Evolutionary conservation across 2,797 vertebrate genomes (phyloP).

Genomic region (Alosa sapidissima): DNA sequence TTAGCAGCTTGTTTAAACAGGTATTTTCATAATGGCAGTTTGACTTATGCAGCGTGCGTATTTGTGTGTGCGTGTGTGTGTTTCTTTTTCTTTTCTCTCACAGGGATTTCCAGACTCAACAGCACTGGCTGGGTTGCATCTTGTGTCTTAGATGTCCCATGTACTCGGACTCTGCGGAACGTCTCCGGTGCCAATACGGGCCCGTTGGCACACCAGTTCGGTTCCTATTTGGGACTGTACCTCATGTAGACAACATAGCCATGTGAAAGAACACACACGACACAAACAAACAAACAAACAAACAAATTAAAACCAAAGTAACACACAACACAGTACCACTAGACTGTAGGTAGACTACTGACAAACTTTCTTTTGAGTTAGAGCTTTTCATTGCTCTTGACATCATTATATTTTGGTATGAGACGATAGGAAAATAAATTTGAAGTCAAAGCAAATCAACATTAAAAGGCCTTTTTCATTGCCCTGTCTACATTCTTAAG

Average conservation of each 20-base stretch:
- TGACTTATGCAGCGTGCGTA: not conserved
- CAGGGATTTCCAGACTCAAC: not conserved
- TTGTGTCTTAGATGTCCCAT: not conserved
- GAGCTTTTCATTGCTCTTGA: conserved; percentile 36
- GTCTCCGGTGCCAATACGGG: too few species aligned
- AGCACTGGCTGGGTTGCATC: not conserved
- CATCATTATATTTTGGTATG: conserved; percentile 70
- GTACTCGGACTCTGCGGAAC: too few species aligned
- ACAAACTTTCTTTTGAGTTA: conserved; percentile 28
- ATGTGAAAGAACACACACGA: not conserved
- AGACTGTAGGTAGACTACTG: conserved; percentile 1
- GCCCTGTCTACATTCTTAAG: conserved; percentile 93
- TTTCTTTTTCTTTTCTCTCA: not conserved
- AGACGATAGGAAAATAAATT: conserved; percentile 61
- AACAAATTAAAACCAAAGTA: conserved; percentile 43
- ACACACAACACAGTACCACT: conserved; percentile 16
- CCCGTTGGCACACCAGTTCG: not conserved
- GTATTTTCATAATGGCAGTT: not conserved
- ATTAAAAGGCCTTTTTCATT: conserved; percentile 75
- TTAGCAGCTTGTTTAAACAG: not conserved
- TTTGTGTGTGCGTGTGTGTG: not conserved
- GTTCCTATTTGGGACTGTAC: conserved; percentile 3
- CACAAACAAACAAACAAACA: conserved; percentile 17
- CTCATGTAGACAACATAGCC: conserved; percentile 16
- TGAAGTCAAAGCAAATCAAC: conserved; percentile 64